Evolutionary conservation across 1,140 invertebrate species (phyloP).

Genomic region (Delia radicum): DNA sequence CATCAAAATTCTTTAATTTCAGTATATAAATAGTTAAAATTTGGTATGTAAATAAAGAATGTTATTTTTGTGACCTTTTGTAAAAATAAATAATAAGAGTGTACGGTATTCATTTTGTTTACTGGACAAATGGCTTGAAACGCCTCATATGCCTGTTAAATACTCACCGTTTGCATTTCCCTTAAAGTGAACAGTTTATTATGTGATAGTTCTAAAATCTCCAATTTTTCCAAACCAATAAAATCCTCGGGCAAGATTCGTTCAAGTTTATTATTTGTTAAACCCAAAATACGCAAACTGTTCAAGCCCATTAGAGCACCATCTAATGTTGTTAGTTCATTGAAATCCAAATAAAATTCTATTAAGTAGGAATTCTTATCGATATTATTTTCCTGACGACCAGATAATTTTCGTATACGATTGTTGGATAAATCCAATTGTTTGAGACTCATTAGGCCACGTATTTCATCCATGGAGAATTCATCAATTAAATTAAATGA

Average conservation of each 20-base stretch:
- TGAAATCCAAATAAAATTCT: conserved; percentile 72
- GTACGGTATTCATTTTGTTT: neutral
- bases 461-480: conserved; percentile 75
- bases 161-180: conserved; percentile 73
- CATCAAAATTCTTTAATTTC: too few relatives aligned
- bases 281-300: conserved; percentile 68
- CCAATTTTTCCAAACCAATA: conserved; percentile 69
- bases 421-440: conserved; percentile 75
- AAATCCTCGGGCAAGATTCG: conserved; percentile 72
- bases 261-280: conserved; percentile 72
- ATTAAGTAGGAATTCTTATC: conserved; percentile 69
- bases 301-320: conserved; percentile 72
- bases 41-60: too few relatives aligned
- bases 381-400: conserved; percentile 72
- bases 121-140: too few relatives aligned
- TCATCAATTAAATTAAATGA: conserved; percentile 73
- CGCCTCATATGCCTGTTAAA: too few relatives aligned
- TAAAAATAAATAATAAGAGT: too few relatives aligned
- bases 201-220: conserved; percentile 72
- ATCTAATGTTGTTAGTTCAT: conserved; percentile 68
- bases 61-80: too few relatives aligned
- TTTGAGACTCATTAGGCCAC: conserved; percentile 66
- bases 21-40: too few relatives aligned
- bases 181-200: conserved; percentile 74
- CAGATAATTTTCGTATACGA: conserved; percentile 66